These are phyloP conservation scores for Eristalis intricaria DNA, from an alignment of 2,888 invertebrate species.

Conservation along the genomic window DNA sequence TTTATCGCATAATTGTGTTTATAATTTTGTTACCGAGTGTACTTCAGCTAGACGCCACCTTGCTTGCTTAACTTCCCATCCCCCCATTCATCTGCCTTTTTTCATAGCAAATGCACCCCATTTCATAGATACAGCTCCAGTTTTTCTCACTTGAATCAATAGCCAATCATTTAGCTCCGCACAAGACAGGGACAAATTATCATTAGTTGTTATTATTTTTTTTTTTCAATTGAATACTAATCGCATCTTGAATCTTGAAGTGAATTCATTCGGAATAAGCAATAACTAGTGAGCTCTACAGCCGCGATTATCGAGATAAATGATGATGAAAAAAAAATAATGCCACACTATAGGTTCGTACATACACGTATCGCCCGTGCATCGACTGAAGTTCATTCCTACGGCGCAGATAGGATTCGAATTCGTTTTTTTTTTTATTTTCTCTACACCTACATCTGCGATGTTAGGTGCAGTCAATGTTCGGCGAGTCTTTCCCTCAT, in stretches of 20 bases:
- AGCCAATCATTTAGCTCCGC: neutral
- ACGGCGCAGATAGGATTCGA: slow-evolving; percentile 13
- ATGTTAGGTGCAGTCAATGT: slow-evolving; percentile 4
- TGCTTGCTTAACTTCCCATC: no score
- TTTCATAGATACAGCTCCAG: neutral
- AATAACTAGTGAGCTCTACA: neutral
- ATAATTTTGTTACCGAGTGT: no score
- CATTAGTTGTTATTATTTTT: neutral
- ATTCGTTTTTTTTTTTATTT: neutral
- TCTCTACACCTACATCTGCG: slow-evolving; percentile 9
- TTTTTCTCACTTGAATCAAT: neutral
- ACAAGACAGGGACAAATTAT: neutral
- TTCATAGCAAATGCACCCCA: no score
- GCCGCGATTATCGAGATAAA: neutral
- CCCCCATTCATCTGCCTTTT: no score
- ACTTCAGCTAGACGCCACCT: no score
- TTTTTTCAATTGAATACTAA: neutral
- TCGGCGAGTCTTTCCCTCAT: neutral
- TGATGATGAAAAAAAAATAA: neutral
- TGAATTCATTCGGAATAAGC: neutral
- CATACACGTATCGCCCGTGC: neutral
- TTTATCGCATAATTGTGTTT: no score
- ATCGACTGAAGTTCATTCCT: neutral
- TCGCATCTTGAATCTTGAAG: neutral
- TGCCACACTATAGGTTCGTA: neutral